These are phyloP conservation scores for Cryptosula pallasiana DNA, from an alignment of 2,888 invertebrate genomes.

Conservation along the genomic window DNA sequence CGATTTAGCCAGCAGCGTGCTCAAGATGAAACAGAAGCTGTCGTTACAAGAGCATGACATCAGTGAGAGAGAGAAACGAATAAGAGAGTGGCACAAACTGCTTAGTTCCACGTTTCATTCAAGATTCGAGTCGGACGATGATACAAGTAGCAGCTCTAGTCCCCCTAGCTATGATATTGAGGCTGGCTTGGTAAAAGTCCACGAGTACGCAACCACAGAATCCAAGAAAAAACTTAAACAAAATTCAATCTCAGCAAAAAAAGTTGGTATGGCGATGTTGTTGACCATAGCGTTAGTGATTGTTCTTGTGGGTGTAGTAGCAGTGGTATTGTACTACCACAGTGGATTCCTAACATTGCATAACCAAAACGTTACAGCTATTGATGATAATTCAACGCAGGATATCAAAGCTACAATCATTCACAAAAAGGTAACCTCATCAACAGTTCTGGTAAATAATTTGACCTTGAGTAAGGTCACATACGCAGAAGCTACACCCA, in stretches of 20 bases:
- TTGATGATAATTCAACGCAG: too few relatives aligned
- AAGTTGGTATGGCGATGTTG: background rate
- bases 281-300: background rate
- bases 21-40: slow-evolving; percentile 5
- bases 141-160: background rate
- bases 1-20: background rate
- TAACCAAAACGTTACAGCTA: background rate
- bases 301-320: background rate
- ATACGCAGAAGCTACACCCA: too few relatives aligned
- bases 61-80: slow-evolving; percentile 7
- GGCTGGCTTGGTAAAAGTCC: slow-evolving; percentile 18
- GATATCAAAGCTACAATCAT: too few relatives aligned
- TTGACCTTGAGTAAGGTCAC: too few relatives aligned
- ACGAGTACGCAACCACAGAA: background rate
- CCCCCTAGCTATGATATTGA: slow-evolving; percentile 22
- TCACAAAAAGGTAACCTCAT: too few relatives aligned
- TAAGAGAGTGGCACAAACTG: slow-evolving; percentile 19
- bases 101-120: slow-evolving; percentile 3
- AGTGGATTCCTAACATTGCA: background rate
- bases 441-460: too few relatives aligned
- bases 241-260: background rate
- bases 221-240: background rate
- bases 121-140: background rate
- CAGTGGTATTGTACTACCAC: background rate
- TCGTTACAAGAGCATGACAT: slow-evolving; percentile 12